Base-by-base conservation (phyloP, 2,797 vertebrate species). In the Choloepus didactylus region DNA sequence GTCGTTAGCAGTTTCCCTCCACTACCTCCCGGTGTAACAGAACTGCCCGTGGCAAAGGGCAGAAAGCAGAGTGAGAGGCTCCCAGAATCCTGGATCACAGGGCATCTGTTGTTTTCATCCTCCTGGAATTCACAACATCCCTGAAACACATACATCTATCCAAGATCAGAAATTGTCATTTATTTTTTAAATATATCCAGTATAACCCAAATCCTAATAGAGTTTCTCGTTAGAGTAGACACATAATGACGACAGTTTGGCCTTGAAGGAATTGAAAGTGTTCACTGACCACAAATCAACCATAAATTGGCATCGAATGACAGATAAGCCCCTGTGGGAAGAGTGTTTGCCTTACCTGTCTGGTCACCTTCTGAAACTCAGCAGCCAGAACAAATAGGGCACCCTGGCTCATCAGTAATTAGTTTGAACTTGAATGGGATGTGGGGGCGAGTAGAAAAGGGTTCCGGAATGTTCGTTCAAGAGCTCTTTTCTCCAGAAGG, bases 251-350 rank as follows among this genome's bases (percentile, higher is more conserved):
- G 67, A 8, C 8, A 72, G 31, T 87, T 29, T 51, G 25, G 46
- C 35, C 75, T 85, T 70, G 6, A 31, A 73, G 64, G 72, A 35
- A 44, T 0, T 75, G 31, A 56, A 91, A 27, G 23, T 56, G 49
- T 12, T 69, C 72, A 51, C 31, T 76, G 19, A 56, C 25, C 18
- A n/a, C 31, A 60, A 46, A 75, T 18, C 44, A 66, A 62, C 25
- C 7, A 2, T 3, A n/a, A 27, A 49, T 21, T 0, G 4, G 41
- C 9, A 16, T 38, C 21, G 0, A 54, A 19, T 0, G 7, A 15
- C 46, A 54, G 31, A 14, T 6, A 38, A 82, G 19, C 38, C 15
- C n/a, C 38, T 4, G 0, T 6, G 14, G 73, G 49, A 41, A 8
- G 31, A 0, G 0, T 3, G 16, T 21, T 12, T 69, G 51, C 31